These are phyloP conservation scores for Eriosoma lanigerum DNA, from an alignment of 1,140 invertebrate species.

Conservation along the genomic window DNA sequence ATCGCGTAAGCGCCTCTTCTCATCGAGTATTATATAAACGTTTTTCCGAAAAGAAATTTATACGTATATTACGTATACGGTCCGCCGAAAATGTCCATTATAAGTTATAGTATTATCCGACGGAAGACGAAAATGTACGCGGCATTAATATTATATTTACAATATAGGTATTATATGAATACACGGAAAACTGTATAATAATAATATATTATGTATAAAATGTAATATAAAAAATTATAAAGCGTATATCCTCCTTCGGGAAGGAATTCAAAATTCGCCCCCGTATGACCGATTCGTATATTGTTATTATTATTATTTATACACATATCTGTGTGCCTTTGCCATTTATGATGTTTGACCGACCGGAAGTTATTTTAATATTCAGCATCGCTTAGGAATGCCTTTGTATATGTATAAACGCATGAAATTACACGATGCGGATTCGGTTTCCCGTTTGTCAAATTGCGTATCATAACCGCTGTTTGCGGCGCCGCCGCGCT, in stretches of 20 bases:
- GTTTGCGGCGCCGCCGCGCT: neutral
- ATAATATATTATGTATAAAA: neutral
- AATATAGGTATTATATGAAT: too few species aligned
- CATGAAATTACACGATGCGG: slow-evolving; percentile 16
- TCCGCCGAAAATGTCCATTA: too few species aligned
- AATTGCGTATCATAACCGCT: slow-evolving; percentile 39
- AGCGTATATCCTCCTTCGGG: neutral
- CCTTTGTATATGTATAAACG: slow-evolving; percentile 19
- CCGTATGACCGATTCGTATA: slow-evolving; percentile 5
- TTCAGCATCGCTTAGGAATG: slow-evolving; percentile 41
- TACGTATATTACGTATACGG: too few species aligned
- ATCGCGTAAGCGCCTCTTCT: neutral
- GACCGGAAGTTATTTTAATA: slow-evolving; percentile 52
- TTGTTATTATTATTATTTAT: slow-evolving; percentile 1
- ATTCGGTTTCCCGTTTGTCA: slow-evolving; percentile 47
- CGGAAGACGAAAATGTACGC: too few species aligned
- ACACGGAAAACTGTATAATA: neutral
- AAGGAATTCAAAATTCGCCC: slow-evolving; percentile 29
- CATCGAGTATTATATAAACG: neutral
- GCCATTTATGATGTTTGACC: slow-evolving; percentile 47
- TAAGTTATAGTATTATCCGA: too few species aligned
- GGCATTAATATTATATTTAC: too few species aligned
- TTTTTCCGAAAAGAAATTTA: too few species aligned
- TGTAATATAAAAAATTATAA: slow-evolving; percentile 18
- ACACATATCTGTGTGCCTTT: slow-evolving; percentile 18